Evolutionary conservation across 2,888 invertebrate species (phyloP), one percentile per base, ranked within the genome.

Genomic region (Temnothorax unifasciatus): DNA sequence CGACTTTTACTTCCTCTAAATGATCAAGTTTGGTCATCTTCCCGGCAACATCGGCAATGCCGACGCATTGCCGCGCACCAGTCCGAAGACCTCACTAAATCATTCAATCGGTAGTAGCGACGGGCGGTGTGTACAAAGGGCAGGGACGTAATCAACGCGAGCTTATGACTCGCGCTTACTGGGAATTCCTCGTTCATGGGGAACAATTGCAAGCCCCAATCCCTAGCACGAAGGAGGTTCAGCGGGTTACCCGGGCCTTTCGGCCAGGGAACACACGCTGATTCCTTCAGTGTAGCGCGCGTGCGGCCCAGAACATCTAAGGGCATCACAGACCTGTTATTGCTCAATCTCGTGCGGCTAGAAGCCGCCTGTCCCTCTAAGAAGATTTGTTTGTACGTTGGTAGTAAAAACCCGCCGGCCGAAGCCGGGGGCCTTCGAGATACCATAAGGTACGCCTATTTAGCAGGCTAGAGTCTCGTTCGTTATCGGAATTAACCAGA

Each of bases 401-500:
- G 92, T 93, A 95, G 93, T 93, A 91, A 92, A 93, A 92, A 93
- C 90, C 89, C 82, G 88, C 91, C 90, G 89, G 77, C 89, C 89
- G 91, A 89, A 89, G 87, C 85, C 90, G 89, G 88, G 85, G 87
- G 87, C 90, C 89, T 91, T 91, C 88, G 85, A 87, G 86, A 88
- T 86, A 86, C 66, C 86, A 83, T 83, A 83, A 47, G 66, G 25
- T 68, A 47, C 11, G 61, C 61, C 79, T 83, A 83, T 79, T 83
- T 83, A 83, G 69, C 83, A 79, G 54, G 96, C 95, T 95, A 95
- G 95, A 96, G 96, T 96, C 96, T 96, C 96, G 96, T 96, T 96
- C 96, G 96, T 97, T 97, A 96, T 96, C 96, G 96, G 96, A 97
- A 97, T 97, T 96, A 96, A 97, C 96, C 96, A 96, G 96, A 96